Base-by-base conservation (phyloP, 2,888 invertebrate genomes). In the Eutolmus rufibarbis region DNA sequence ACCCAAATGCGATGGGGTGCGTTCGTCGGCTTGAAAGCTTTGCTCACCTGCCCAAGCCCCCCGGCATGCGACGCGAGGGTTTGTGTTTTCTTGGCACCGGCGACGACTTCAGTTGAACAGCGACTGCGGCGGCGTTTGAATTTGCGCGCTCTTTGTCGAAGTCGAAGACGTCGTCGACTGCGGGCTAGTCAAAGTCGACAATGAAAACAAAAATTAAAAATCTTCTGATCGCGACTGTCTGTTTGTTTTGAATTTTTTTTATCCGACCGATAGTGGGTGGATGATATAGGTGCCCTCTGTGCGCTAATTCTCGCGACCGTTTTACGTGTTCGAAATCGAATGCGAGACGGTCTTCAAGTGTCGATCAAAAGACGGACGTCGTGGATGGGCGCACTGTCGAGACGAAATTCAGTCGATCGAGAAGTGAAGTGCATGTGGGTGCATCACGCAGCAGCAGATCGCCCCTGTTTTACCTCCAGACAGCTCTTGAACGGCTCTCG, bases 361-460 rank as follows among this genome's bases (percentile, higher is more conserved):
- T n/a, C 40, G 34, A 81, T 51, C 31, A 56, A 81, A 56, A 8
- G 56, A 81, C 81, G 81, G 14, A 31, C 37, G 51, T 28, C 46
- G 14, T 23, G 56, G 40, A 46, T 79, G 40, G 51, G 56, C n/a
- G 19, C 56, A 57, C 66, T 57, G 28, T 66, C 66, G 66, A 66
- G 66, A 66, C 23, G 23, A 66, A 23, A 23, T 66, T 66, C 12
- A 66, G 34, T 34, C 28, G 76, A 76, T 76, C 31, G 66, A 9
- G 66, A 57, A 66, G 28, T 82, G 82, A 74, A 85, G 85, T 85
- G 85, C 74, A 74, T 46, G 85, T 74, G 74, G 85, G 85, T 74
- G 85, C 74, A 7, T 43, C 5, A 2, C n/a, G 76, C 76, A 3
- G 66, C 28, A 74, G 7, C 43, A 31, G 8, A 16, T 1, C 74